Base-by-base conservation (phyloP, 2,113 vertebrate species). In the Dunckerocampus dactyliophorus region DNA sequence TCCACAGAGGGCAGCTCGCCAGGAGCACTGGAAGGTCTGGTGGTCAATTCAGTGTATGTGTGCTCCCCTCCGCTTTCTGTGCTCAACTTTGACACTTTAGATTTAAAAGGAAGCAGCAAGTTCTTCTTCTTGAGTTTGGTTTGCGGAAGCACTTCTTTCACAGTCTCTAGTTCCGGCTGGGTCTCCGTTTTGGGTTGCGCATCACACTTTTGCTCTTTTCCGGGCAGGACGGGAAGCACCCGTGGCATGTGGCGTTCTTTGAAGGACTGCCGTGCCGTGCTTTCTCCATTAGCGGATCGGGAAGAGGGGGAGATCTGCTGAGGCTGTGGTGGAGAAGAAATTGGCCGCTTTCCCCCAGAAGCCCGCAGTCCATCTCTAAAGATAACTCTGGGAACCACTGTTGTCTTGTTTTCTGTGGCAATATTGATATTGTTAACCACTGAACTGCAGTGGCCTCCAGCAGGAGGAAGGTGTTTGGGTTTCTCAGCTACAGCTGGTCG, bases 401-500 rank as follows among this genome's bases (percentile, higher is more conserved):
- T 28, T 6, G 59, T 60, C 34, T 83, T 82, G 60, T 67, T 80
- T 47, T 86, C 87, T 6, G 60, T 69, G 16, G 70, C 24, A 1
- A 51, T 31, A 51, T 58, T 65, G 20, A 75, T 57, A 53, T 31
- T 42, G 34, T 63, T 64, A 2, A 80, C 57, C 63, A 74, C 11
- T 1, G 72, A 56, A 68, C 57, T 39, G 62, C 76, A 72, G 67
- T 76, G 75, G n/a, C 62, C 75, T 19, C 70, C 69, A n/a, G 78
- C 64, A 42, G 72, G 74, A 15, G 69, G 79, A 5, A 89, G 21
- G 39, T 65, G 48, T 72, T 70, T 89, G 52, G 90, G 88, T 63
- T 88, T 91, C 39, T 90, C 87, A 31, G 83, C 81, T 59, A 90
- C 77, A 42, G 75, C 39, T 43, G 89, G 89, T 17, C 84, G 72